These are phyloP conservation scores for Dorcus parallelipipedus DNA, from an alignment of 2,888 invertebrate species.

Conservation along the genomic window DNA sequence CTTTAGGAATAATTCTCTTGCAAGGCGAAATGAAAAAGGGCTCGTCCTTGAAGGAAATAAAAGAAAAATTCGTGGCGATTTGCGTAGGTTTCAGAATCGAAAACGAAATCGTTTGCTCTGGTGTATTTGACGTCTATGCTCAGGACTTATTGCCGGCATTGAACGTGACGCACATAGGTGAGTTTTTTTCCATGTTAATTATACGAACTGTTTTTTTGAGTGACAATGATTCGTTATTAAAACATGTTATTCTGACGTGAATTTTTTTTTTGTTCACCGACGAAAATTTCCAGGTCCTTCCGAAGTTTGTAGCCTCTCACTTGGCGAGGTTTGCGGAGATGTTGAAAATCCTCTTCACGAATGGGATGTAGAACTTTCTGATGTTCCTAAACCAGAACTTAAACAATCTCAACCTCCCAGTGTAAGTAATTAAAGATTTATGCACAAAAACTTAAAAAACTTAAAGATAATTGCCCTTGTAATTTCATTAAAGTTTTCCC, in stretches of 20 bases:
- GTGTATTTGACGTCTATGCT: conserved; percentile 77
- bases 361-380: conserved; percentile 83
- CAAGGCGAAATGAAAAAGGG: conserved; percentile 71
- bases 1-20: conserved; percentile 69
- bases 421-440: background rate
- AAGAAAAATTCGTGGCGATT: conserved; percentile 74
- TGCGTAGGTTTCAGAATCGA: conserved; percentile 84
- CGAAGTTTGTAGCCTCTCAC: conserved; percentile 86
- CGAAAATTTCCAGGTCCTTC: conserved; percentile 60
- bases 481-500: too few relatives aligned
- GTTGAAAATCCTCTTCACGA: conserved; percentile 83
- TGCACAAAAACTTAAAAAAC: too few relatives aligned
- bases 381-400: conserved; percentile 71
- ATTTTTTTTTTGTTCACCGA: background rate
- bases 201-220: background rate
- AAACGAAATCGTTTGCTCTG: conserved; percentile 79
- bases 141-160: conserved; percentile 54
- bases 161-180: conserved; percentile 33
- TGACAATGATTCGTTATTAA: background rate
- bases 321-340: conserved; percentile 85
- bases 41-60: conserved; percentile 74
- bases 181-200: conserved; percentile 2
- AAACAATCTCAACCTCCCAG: conserved; percentile 45
- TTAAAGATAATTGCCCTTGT: too few relatives aligned
- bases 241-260: too few relatives aligned